Conservation (phyloP, 2,113 vertebrate genomes). For the Hymenochirus boettgeri region DNA sequence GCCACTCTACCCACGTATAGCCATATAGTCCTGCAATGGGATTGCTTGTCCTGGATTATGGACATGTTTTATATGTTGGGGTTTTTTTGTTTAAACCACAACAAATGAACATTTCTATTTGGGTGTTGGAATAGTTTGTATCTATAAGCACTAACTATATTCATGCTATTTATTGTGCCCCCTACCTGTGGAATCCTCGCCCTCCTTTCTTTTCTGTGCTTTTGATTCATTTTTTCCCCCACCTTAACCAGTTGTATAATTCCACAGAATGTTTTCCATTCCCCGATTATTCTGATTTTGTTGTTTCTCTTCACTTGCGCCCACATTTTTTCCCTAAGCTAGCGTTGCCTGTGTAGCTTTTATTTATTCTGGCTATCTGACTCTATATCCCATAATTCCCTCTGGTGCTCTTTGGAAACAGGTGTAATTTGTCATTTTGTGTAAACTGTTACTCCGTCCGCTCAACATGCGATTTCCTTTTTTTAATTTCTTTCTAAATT, state of each 20-base stretch:
- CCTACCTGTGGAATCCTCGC: background rate
- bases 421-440: conserved; percentile 31
- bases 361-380: conserved; percentile 37
- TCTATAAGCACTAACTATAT: too few relatives aligned
- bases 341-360: conserved; percentile 6
- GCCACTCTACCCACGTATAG: too few relatives aligned
- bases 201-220: background rate
- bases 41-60: too few relatives aligned
- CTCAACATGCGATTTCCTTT: conserved; percentile 13
- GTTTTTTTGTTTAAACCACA: too few relatives aligned
- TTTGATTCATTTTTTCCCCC: background rate
- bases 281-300: conserved; percentile 5
- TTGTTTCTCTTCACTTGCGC: background rate
- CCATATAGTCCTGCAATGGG: too few relatives aligned
- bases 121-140: too few relatives aligned
- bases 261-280: background rate
- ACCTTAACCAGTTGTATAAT: background rate
- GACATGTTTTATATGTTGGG: too few relatives aligned
- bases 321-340: background rate
- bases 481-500: conserved; percentile 33
- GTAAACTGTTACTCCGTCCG: conserved; percentile 33
- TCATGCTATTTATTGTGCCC: background rate
- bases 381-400: conserved; percentile 39
- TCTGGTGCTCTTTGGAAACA: conserved; percentile 24
- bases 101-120: too few relatives aligned